A percentile compares a stretch with the other conserved stretches of the same genome.
Conservation (phyloP, 1,140 invertebrate species). For the Drosophila kanapiae region DNA sequence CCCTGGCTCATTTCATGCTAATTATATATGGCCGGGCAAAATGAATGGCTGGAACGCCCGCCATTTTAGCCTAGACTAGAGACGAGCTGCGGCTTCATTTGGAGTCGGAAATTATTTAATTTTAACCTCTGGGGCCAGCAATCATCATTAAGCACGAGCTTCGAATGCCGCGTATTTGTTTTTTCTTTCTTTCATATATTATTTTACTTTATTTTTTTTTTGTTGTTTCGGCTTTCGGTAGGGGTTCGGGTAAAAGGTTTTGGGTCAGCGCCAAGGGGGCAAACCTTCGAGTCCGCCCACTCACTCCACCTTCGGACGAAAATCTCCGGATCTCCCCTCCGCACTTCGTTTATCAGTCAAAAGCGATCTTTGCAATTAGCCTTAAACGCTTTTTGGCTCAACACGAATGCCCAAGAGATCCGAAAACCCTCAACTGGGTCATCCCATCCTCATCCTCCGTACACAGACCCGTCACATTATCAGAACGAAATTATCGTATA, state of each 20-base stretch:
- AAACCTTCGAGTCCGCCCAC: conserved; percentile 57
- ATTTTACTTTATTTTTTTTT: conserved; percentile 4
- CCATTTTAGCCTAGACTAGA: conserved; percentile 69
- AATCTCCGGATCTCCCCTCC: conserved; percentile 6
- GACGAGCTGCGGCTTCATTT: conserved; percentile 41
- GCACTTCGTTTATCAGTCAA: conserved; percentile 69
- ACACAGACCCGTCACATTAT: conserved; percentile 67
- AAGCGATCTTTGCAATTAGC: conserved; percentile 83
- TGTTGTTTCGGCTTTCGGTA: conserved; percentile 2
- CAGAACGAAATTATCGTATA: conserved; percentile 83
- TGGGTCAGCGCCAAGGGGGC: conserved; percentile 72
- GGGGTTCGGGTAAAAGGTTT: conserved; percentile 62
- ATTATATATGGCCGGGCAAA: conserved; percentile 68
- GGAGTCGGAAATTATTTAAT: conserved; percentile 79
- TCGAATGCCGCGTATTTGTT: conserved; percentile 62
- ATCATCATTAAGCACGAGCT: conserved; percentile 81
- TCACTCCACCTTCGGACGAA: conserved; percentile 35
- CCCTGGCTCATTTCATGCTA: conserved; percentile 83
- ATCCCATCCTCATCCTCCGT: conserved; percentile 15
- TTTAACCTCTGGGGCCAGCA: conserved; percentile 80
- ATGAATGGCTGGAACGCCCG: conserved; percentile 71
- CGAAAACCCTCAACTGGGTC: conserved; percentile 39
- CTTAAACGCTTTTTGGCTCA: conserved; percentile 84
- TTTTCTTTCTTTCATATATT: conserved; percentile 28
- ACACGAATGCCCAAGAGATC: conserved; percentile 43